These are phyloP conservation scores for Apamea sordens DNA, from an alignment of 2,888 invertebrate genomes.

Conservation along the genomic window DNA sequence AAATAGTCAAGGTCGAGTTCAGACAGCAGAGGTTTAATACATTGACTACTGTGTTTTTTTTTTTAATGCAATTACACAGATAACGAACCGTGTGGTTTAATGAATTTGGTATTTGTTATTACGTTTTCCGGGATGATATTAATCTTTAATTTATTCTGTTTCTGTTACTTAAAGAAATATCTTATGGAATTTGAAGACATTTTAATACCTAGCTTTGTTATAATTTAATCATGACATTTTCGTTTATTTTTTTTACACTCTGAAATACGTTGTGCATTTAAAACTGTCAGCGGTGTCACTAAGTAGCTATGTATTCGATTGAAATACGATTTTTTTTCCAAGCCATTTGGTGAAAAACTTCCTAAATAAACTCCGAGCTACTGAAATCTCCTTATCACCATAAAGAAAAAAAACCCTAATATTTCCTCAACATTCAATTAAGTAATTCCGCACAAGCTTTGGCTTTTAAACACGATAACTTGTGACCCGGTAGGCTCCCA, in stretches of 20 bases:
- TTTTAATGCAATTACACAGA: constrained; percentile 81
- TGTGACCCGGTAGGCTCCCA: constrained; percentile 78
- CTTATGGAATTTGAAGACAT: not conserved
- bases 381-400: not conserved
- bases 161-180: not conserved
- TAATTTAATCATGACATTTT: too few species aligned
- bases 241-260: not conserved
- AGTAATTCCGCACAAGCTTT: constrained; percentile 56
- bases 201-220: not conserved
- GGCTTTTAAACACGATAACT: constrained; percentile 69
- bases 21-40: constrained; percentile 68
- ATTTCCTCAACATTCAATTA: constrained; percentile 54
- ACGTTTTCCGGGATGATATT: constrained; percentile 78
- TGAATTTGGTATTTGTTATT: constrained; percentile 75
- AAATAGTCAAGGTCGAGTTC: constrained; percentile 80
- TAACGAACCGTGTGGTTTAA: constrained; percentile 77
- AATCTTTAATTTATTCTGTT: constrained; percentile 67
- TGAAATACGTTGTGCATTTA: not conserved
- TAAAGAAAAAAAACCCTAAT: not conserved
- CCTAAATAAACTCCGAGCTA: not conserved
- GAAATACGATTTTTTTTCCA: not conserved
- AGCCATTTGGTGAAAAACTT: not conserved
- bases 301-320: not conserved
- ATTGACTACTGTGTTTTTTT: constrained; percentile 80
- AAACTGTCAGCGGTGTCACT: not conserved